Conservation (phyloP, 2,113 vertebrate species). For the Natator depressus region DNA sequence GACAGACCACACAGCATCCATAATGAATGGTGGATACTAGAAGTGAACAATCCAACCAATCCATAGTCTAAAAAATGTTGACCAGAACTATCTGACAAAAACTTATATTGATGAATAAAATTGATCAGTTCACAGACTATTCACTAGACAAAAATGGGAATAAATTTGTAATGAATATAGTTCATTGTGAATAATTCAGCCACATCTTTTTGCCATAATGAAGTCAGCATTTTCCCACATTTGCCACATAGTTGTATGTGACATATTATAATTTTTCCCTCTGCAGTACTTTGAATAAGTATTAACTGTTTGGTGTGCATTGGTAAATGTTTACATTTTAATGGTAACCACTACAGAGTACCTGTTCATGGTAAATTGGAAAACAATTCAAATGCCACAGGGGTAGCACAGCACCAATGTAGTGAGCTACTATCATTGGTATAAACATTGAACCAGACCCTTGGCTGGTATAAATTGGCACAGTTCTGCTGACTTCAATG, state of each 20-base stretch:
- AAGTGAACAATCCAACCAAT: background rate
- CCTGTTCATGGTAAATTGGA: background rate
- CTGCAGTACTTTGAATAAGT: background rate
- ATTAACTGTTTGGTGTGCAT: background rate
- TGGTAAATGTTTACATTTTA: background rate
- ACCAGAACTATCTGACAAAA: background rate
- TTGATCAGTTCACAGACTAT: background rate
- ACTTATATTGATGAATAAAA: background rate
- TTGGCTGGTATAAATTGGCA: background rate
- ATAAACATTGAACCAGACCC: background rate
- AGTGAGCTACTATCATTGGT: background rate
- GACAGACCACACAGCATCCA: background rate
- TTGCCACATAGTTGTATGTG: background rate
- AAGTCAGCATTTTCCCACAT: accelerated
- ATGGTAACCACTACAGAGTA: accelerated
- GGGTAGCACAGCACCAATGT: background rate
- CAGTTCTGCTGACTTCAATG: background rate
- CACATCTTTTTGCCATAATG: background rate
- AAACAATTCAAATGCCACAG: accelerated
- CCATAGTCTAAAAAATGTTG: background rate
- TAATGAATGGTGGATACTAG: background rate
- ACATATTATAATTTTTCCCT: background rate
- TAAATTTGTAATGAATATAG: background rate
- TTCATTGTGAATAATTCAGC: background rate
- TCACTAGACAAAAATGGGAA: accelerated